Evolutionary conservation across 2,797 vertebrate genomes (phyloP).

Genomic region (Clarias laeviceps): DNA sequence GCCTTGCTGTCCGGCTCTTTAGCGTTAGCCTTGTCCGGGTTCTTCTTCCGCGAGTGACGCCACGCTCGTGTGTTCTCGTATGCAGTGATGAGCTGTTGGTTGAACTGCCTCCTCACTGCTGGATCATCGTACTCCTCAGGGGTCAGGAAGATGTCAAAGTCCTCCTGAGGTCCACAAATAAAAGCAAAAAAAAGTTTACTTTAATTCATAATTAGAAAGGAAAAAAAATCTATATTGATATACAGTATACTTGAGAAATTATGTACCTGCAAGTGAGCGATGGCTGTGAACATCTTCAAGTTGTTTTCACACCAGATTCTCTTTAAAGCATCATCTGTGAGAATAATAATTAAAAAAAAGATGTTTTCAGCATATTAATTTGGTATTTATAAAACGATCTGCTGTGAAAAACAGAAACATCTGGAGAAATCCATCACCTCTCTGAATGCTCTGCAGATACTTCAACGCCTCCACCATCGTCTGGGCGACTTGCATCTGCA

Average conservation of each 20-base stretch:
- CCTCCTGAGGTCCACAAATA: conserved; percentile 72
- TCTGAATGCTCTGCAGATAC: conserved; percentile 78
- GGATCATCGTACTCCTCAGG: conserved; percentile 81
- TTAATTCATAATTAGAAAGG: too few relatives aligned
- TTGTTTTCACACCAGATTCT: conserved; percentile 80
- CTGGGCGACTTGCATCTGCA: conserved; percentile 79
- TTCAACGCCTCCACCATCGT: conserved; percentile 83
- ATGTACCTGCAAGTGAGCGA: conserved; percentile 84
- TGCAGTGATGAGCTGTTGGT: conserved; percentile 81
- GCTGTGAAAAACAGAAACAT: neutral
- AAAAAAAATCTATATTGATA: too few relatives aligned
- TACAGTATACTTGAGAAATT: neutral
- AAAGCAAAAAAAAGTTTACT: neutral
- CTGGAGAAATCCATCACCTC: conserved; percentile 68
- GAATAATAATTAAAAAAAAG: conserved; percentile 18
- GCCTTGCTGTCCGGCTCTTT: conserved; percentile 14
- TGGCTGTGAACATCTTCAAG: conserved; percentile 82
- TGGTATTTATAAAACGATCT: neutral
- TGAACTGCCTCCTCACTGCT: conserved; percentile 76
- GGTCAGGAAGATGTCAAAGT: conserved; percentile 88
- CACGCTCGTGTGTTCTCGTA: conserved; percentile 73
- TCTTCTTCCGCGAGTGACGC: conserved; percentile 49
- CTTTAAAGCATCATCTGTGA: conserved; percentile 78
- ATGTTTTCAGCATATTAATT: neutral
- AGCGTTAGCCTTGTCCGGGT: conserved; percentile 28